These are phyloP conservation scores for Xiphophorus birchmanni DNA, from an alignment of 2,797 vertebrate species.

Conservation along the genomic window DNA sequence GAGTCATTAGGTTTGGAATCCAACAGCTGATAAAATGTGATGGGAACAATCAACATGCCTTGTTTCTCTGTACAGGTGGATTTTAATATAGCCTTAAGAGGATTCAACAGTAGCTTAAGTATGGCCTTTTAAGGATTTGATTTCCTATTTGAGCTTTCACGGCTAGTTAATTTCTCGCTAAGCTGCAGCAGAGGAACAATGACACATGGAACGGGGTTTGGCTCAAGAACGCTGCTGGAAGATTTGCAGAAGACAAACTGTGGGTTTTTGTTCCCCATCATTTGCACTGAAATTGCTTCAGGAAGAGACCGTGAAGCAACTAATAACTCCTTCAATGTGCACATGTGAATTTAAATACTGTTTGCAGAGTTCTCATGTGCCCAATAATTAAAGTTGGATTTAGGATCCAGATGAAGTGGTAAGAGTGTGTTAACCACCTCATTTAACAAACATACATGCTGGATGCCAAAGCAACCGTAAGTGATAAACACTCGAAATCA, in stretches of 20 bases:
- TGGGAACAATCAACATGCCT: not conserved
- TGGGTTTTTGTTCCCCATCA: conserved; percentile 7
- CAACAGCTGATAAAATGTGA: not conserved
- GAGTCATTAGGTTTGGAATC: not conserved
- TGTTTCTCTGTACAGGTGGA: not conserved
- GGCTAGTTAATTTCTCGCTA: conserved; percentile 11
- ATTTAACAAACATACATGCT: not conserved
- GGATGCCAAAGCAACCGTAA: not conserved
- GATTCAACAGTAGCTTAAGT: conserved; percentile 3
- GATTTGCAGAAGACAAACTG: conserved; percentile 10
- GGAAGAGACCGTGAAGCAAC: not conserved
- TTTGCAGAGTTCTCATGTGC: conserved; percentile 7
- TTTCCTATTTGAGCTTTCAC: conserved; percentile 9
- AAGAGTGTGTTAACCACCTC: conserved; percentile 17
- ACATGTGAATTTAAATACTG: not conserved
- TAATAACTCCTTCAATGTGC: conserved; percentile 1
- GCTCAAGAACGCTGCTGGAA: conserved; percentile 4
- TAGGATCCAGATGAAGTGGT: conserved; percentile 7
- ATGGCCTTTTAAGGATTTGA: not conserved
- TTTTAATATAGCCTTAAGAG: not conserved
- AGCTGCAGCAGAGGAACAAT: conserved; percentile 11
- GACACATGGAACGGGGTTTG: conserved; percentile 10
- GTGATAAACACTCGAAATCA: not conserved
- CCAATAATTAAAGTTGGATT: conserved; percentile 19
- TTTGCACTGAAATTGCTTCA: conserved; percentile 13